Percentiles rank a stretch among this genome's conserved stretches.
phyloP scores from a whole-genome alignment of 2,113 vertebrate genomes.

The Phrynosoma blainvillii region DNA sequence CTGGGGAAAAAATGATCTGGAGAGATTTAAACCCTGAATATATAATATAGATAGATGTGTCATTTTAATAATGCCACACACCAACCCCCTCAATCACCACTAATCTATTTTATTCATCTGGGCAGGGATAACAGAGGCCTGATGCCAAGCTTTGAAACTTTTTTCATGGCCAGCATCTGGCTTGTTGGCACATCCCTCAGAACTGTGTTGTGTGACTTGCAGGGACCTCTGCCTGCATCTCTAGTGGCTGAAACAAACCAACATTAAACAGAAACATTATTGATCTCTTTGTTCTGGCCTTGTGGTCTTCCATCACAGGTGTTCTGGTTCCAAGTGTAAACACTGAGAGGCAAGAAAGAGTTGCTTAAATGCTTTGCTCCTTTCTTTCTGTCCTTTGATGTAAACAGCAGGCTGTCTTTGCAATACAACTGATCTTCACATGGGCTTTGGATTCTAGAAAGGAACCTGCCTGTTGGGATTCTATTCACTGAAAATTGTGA shows the following conservation, averaged over 20 bases:
- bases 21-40: background rate
- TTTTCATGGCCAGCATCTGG: constrained; percentile 64
- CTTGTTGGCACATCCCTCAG: constrained; percentile 35
- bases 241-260: background rate
- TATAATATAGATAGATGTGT: constrained; percentile 27
- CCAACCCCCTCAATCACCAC: constrained; percentile 42
- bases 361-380: background rate
- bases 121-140: constrained; percentile 50
- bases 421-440: background rate
- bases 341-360: background rate
- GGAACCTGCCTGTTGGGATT: background rate
- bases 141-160: constrained; percentile 55
- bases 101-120: constrained; percentile 64
- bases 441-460: background rate
- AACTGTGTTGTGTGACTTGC: constrained; percentile 8
- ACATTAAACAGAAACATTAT: constrained; percentile 8
- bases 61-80: constrained; percentile 46
- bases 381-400: background rate
- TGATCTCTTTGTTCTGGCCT: constrained; percentile 2
- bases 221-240: constrained; percentile 42
- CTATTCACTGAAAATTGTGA: background rate
- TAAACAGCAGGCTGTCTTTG: background rate
- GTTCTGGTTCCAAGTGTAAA: background rate
- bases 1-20: background rate
- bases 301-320: background rate